Evolutionary conservation across 2,797 vertebrate species (phyloP), one percentile per base, ranked within the genome.

Genomic region (Cygnus olor): DNA sequence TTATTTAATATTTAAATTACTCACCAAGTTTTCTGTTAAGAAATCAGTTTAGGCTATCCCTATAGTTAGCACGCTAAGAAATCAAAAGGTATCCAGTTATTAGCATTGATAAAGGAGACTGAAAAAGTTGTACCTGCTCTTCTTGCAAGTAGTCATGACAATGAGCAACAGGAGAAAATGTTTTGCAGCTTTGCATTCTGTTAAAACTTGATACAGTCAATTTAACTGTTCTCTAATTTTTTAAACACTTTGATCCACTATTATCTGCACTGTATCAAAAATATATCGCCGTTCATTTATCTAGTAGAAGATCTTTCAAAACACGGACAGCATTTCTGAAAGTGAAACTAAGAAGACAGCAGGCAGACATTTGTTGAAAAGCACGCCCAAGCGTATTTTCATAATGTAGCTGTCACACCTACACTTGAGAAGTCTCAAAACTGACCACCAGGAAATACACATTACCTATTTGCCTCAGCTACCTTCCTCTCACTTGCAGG

Each of bases 301-400:
- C 49, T 13, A 14, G 11, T 4, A 47, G 47, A 70, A 57, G 42
- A 65, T 32, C 71, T 18, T 73, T 5, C 1, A 1, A 14, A 28
- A 15, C 8, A 22, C 17, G 0, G 65, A 58, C 65, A 90, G 74
- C 6, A 8, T 14, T 10, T 88, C 1, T 86, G 91, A 95, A 97
- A 97, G 94, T 91, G 91, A 96, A 96, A 96, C 16, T 61, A 84
- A 81, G 91, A 4, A 3, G 2, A 51, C 76, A 68, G 85, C 66
- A 76, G 72, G 79, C 92, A 60, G 81, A 42, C 71, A 54, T 84
- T 57, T 61, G 74, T 49, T 32, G 36, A 53, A 78, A 49, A 64
- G 47, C 34, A 34, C 5, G 64, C 56, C 60, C 6, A 10, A 66
- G 73, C 68, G 42, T 3, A 58, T 44, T 64, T 42, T 32, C 28